Conservation (phyloP, 2,797 vertebrate species). For the Acestrorhynchus altus region DNA sequence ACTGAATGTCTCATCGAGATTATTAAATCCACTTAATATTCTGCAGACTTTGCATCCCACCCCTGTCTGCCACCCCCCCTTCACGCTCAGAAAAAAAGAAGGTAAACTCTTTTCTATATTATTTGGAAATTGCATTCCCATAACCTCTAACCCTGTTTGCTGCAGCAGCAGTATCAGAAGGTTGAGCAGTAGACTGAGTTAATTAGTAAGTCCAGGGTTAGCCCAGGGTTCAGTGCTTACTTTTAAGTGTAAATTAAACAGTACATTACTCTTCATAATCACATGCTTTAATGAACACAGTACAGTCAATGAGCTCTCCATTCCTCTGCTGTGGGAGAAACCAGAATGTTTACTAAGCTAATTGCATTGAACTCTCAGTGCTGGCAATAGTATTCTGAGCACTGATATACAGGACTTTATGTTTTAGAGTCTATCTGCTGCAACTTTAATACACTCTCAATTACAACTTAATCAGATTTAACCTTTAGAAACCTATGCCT, state of each 20-base stretch:
- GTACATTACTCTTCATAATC: constrained; percentile 4
- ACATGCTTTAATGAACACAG: constrained; percentile 12
- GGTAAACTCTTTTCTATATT: not conserved
- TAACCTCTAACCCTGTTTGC: constrained; percentile 13
- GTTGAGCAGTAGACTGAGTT: not conserved
- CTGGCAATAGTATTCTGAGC: too few relatives aligned
- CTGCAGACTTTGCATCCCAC: not conserved
- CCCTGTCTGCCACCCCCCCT: not conserved
- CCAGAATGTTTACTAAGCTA: too few relatives aligned
- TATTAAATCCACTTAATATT: constrained; percentile 6
- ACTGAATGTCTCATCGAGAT: not conserved
- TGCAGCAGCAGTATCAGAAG: not conserved
- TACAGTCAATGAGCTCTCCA: not conserved
- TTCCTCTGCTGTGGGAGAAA: too few relatives aligned
- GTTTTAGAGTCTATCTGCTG: too few relatives aligned
- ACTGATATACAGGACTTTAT: too few relatives aligned
- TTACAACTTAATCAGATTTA: too few relatives aligned
- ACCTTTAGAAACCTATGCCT: too few relatives aligned
- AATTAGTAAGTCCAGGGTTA: constrained; percentile 26
- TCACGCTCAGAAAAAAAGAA: not conserved
- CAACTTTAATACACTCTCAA: too few relatives aligned
- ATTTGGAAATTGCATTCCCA: not conserved
- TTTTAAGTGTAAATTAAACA: constrained; percentile 18
- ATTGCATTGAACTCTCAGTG: too few relatives aligned
- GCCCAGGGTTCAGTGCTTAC: not conserved